Percentiles rank a stretch among this genome's conserved stretches.
Conservation (phyloP, 2,888 invertebrate genomes). For the Cartodere bifasciata region DNA sequence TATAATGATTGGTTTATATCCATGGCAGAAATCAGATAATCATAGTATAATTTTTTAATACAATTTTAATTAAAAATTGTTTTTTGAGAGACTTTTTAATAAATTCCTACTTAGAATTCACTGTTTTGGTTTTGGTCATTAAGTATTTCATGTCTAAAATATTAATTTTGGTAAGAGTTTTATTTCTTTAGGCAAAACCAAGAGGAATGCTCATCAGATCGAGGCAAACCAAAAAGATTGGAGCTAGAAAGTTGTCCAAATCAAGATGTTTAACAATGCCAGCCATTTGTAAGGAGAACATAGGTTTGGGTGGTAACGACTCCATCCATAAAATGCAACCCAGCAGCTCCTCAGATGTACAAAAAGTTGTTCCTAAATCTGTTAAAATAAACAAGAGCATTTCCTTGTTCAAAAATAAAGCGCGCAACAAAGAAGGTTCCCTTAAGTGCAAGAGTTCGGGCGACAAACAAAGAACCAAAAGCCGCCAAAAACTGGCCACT, state of each 20-base stretch:
- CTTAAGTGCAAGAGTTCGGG: constrained; percentile 20
- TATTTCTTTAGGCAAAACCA: constrained; percentile 30
- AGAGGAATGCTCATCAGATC: constrained; percentile 22
- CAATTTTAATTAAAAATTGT: too few relatives aligned
- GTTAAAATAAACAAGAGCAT: constrained; percentile 16
- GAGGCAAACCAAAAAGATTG: too few relatives aligned
- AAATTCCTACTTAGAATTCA: too few relatives aligned
- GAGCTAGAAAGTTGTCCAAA: too few relatives aligned
- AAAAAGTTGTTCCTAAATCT: constrained; percentile 5
- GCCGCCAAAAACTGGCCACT: constrained; percentile 4
- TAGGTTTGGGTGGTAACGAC: constrained; percentile 11
- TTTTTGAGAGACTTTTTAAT: too few relatives aligned
- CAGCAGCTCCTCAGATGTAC: neutral
- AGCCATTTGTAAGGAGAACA: constrained; percentile 31
- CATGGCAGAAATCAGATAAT: too few relatives aligned
- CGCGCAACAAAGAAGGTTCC: constrained; percentile 20
- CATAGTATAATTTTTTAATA: too few relatives aligned
- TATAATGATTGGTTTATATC: too few relatives aligned
- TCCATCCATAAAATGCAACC: constrained; percentile 1
- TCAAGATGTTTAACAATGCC: too few relatives aligned
- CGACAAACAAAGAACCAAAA: constrained; percentile 15
- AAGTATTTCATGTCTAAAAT: too few relatives aligned
- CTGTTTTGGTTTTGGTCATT: too few relatives aligned
- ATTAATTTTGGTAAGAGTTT: constrained; percentile 26
- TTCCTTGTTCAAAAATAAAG: constrained; percentile 18